These are phyloP conservation scores for Leistus spinibarbis DNA, from an alignment of 2,888 invertebrate genomes.

Conservation along the genomic window DNA sequence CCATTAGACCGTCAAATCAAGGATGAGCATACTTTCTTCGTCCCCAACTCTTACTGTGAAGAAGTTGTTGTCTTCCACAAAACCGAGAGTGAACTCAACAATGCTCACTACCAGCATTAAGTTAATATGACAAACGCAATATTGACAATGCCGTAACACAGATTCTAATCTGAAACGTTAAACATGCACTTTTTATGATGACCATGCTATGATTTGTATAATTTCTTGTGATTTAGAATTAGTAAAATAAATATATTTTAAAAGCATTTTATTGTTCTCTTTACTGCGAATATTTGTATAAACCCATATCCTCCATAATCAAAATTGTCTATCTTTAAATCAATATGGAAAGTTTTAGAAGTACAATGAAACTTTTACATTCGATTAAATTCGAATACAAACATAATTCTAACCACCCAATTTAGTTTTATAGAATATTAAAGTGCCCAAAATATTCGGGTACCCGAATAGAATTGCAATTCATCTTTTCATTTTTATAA, in stretches of 20 bases:
- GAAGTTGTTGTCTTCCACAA: constrained; percentile 71
- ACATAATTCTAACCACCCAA: too few relatives aligned
- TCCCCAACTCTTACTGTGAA: constrained; percentile 71
- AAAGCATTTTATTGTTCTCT: background rate
- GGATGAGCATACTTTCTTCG: constrained; percentile 62
- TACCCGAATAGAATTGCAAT: too few relatives aligned
- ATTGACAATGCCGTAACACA: background rate
- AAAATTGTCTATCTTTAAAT: too few relatives aligned
- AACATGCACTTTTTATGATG: background rate
- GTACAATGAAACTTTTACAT: too few relatives aligned
- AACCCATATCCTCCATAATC: background rate
- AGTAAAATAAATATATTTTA: background rate
- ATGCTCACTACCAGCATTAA: constrained; percentile 8
- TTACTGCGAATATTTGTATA: background rate
- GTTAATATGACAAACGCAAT: background rate
- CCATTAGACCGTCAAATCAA: constrained; percentile 74
- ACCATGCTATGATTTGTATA: background rate
- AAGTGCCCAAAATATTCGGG: too few relatives aligned
- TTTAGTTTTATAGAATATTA: too few relatives aligned
- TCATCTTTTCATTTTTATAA: too few relatives aligned
- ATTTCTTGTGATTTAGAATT: background rate
- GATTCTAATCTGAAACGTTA: background rate
- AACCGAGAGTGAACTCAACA: constrained; percentile 53
- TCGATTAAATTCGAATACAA: too few relatives aligned
- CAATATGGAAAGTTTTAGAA: too few relatives aligned